Conservation (phyloP, 2,888 invertebrate genomes). For the Cantharis rustica region DNA sequence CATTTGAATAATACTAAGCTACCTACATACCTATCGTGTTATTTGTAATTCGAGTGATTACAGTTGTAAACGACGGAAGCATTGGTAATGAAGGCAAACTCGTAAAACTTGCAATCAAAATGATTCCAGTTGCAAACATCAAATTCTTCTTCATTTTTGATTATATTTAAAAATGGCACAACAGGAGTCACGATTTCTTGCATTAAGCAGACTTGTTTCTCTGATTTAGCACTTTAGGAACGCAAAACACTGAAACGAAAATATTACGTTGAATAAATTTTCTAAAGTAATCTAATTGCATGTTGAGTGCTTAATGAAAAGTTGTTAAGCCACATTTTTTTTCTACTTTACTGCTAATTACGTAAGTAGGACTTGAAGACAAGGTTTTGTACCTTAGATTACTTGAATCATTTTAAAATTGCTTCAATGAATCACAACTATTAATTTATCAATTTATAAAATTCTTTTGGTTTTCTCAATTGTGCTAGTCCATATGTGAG, state of each 20-base stretch:
- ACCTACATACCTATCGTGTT: slow-evolving; percentile 16
- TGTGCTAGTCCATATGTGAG: too few relatives aligned
- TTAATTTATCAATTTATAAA: too few relatives aligned
- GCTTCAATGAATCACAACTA: neutral
- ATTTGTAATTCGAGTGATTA: slow-evolving; percentile 14
- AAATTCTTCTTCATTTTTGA: slow-evolving; percentile 2
- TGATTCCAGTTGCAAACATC: neutral
- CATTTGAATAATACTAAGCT: neutral
- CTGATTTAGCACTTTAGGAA: neutral
- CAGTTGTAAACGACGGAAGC: slow-evolving; percentile 6
- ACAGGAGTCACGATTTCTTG: neutral
- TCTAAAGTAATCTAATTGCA: neutral
- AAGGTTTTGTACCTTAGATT: neutral
- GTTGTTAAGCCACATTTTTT: neutral
- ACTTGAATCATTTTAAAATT: neutral
- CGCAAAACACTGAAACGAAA: neutral
- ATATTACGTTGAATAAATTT: neutral
- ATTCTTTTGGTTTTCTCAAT: too few relatives aligned
- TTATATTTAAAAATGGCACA: neutral
- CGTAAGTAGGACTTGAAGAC: neutral
- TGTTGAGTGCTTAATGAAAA: neutral
- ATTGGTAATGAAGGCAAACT: neutral
- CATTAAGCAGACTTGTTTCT: neutral
- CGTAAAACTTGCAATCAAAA: slow-evolving; percentile 5
- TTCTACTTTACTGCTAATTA: neutral